Evolutionary conservation across 2,113 vertebrate genomes (phyloP), one percentile per base, ranked within the genome.

Genomic region (Brachyistius frenatus): DNA sequence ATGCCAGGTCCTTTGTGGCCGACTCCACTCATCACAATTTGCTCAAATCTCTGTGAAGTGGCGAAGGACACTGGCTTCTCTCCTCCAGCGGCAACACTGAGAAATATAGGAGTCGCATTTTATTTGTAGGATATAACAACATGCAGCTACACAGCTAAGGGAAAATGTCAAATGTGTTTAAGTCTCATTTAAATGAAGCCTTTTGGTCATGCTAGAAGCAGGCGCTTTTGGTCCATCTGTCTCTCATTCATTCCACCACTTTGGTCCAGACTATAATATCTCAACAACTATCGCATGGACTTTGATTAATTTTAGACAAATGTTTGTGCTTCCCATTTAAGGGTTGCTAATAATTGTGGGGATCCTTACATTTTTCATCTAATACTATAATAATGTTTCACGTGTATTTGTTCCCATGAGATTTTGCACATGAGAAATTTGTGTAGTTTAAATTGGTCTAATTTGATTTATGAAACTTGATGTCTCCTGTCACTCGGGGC

Each of bases 31-130:
- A 50, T 56, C 57, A 53, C 55, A 76, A 80, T 85, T 90, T 84
- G 73, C 62, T 80, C 57, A 83, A 66, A 83, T 84, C 70, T 85
- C 70, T 81, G 62, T 78, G 73, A 77, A 86, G 70, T 61, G 49
- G 53, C 65, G 66, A 83, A 70, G 31, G 73, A 66, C n/a, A 61
- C 53, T 73, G 7, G 49, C 58, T 56, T 66, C 5, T 75, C 54
- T 65, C 58, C 66, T 66, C 57, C 65, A 67, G 35, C 5, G 15
- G 46, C 16, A 66, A 71, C 44, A 62, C 39, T 39, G 36, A 66
- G 5, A 63, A 68, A 44, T 74, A 82, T 30, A 75, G 32, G 47
- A 76, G 39, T 16, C 15, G 23, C 10, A 13, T 58, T 76, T 44
- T 66, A 62, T 53, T 70, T 61, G 32, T 65, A 49, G 39, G 50